A percentile compares a stretch with the other conserved stretches of the same genome.
phyloP scores from a whole-genome alignment of 2,113 vertebrate genomes.

The Elachura formosa region DNA sequence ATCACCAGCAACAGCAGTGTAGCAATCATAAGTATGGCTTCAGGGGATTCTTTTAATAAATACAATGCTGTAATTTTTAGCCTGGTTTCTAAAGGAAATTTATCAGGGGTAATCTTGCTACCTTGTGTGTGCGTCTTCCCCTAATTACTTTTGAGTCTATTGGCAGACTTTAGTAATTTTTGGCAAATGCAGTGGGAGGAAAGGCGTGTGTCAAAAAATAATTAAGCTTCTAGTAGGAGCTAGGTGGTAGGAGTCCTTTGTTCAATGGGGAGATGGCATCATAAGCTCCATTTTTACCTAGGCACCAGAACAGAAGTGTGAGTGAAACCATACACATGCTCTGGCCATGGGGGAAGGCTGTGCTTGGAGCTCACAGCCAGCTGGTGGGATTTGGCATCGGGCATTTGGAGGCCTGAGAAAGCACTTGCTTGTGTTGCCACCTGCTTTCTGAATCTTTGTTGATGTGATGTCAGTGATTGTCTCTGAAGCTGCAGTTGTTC shows the following conservation, averaged over 20 bases:
- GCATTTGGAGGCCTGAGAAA: background rate
- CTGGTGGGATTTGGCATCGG: fast-evolving
- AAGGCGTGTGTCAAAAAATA: background rate
- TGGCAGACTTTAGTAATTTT: background rate
- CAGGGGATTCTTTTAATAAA: conserved; percentile 5
- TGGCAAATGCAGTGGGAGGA: background rate
- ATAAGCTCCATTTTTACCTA: background rate
- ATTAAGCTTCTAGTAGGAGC: background rate
- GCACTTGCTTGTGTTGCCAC: background rate
- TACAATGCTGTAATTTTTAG: background rate
- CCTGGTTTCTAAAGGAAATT: background rate
- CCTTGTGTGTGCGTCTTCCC: background rate
- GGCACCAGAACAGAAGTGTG: background rate
- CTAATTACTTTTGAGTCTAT: background rate
- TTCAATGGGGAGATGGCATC: background rate
- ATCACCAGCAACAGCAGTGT: background rate
- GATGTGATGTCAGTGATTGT: fast-evolving
- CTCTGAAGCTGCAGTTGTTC: background rate
- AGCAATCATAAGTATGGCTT: background rate
- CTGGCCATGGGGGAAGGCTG: background rate
- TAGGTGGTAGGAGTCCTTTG: background rate
- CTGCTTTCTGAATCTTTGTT: background rate
- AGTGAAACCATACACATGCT: fast-evolving
- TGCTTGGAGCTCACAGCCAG: background rate
- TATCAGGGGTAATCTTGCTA: background rate